Conservation (phyloP, 2,113 vertebrate genomes). For the Crotalus tigris region DNA sequence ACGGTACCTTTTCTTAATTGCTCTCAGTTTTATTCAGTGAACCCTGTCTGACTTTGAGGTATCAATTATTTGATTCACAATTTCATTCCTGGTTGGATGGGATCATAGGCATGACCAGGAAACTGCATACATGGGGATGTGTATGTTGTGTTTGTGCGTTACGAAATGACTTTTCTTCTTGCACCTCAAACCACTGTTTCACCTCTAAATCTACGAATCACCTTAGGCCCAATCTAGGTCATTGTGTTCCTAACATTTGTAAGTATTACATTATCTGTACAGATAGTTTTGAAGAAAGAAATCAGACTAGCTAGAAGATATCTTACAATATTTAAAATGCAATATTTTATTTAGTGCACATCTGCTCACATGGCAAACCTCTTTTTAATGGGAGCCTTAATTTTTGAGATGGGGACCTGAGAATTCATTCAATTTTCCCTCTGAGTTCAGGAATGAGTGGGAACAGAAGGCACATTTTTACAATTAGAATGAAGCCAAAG, state of each 20-base stretch:
- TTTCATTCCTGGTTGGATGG: neutral
- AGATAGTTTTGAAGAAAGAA: neutral
- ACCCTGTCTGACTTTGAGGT: neutral
- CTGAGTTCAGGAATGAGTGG: neutral
- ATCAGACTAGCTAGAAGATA: neutral
- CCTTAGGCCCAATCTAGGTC: neutral
- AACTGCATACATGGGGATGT: neutral
- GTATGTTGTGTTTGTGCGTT: neutral
- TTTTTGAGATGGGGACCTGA: neutral
- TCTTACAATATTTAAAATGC: neutral
- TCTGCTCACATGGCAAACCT: neutral
- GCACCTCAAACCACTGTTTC: neutral
- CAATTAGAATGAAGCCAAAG: neutral
- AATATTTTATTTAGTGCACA: neutral
- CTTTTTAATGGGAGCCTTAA: neutral
- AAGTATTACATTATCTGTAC: neutral
- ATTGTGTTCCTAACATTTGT: neutral
- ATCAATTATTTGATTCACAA: neutral
- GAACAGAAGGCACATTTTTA: neutral
- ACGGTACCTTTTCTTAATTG: neutral
- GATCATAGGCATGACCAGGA: neutral
- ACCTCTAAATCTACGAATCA: neutral
- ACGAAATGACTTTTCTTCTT: neutral
- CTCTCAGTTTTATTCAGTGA: neutral
- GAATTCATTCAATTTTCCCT: neutral